These are phyloP conservation scores for Aleiodes leptofemur DNA, from an alignment of 2,888 invertebrate genomes.

Conservation along the genomic window DNA sequence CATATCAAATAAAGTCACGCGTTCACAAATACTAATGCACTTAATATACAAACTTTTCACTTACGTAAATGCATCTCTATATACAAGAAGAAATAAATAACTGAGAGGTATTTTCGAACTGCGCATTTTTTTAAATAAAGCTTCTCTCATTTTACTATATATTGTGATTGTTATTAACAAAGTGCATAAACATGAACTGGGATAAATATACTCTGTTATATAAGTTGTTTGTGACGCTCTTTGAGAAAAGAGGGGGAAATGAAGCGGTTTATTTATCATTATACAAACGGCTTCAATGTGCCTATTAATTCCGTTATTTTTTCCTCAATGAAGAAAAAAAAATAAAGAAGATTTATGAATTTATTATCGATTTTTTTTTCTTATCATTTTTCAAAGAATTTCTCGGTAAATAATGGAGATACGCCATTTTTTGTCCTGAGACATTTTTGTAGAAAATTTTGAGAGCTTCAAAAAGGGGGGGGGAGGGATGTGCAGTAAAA, in stretches of 20 bases:
- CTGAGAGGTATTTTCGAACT: slow-evolving; percentile 24
- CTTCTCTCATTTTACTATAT: neutral
- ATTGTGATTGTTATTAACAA: slow-evolving; percentile 4
- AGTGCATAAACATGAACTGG: slow-evolving; percentile 13
- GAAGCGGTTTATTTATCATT: slow-evolving; percentile 39
- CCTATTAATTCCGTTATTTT: neutral
- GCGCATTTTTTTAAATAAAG: slow-evolving; percentile 35
- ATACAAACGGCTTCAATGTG: slow-evolving; percentile 9
- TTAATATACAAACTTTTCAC: neutral
- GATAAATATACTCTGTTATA: slow-evolving; percentile 66
- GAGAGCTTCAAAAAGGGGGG: too few species aligned
- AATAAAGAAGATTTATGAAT: neutral
- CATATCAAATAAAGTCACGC: slow-evolving; percentile 13
- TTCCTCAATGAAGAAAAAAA: neutral
- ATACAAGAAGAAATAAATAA: slow-evolving; percentile 35
- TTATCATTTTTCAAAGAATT: neutral
- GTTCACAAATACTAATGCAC: neutral
- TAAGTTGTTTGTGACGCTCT: slow-evolving; percentile 64
- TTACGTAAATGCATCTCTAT: slow-evolving; percentile 45
- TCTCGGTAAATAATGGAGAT: too few species aligned
- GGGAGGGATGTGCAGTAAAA: too few species aligned
- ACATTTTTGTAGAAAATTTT: too few species aligned
- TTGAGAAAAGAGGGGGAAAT: slow-evolving; percentile 1
- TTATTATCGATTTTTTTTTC: slow-evolving; percentile 3
- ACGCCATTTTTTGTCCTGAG: too few species aligned